These are phyloP conservation scores for Cromileptes altivelis DNA, from an alignment of 2,113 vertebrate genomes.

Conservation along the genomic window DNA sequence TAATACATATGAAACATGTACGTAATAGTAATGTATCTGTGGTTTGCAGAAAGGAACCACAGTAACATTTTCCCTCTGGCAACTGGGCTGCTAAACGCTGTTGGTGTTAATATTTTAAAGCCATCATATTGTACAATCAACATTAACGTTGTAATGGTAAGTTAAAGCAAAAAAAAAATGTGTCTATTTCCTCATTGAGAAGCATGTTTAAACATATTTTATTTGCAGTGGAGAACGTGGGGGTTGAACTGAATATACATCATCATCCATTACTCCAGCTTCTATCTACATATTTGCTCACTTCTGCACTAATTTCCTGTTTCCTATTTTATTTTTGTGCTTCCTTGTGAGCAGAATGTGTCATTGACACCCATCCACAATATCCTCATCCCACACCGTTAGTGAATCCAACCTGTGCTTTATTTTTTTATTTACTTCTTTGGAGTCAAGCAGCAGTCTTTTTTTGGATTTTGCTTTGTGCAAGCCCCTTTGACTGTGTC, in stretches of 20 bases:
- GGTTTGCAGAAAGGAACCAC: too few species aligned
- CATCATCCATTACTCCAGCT: background rate
- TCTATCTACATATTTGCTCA: background rate
- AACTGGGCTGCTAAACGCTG: too few species aligned
- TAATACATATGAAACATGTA: too few species aligned
- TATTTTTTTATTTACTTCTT: background rate
- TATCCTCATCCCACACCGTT: background rate
- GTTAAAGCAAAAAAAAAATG: too few species aligned
- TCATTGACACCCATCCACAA: background rate
- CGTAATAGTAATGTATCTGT: too few species aligned
- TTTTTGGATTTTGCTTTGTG: conserved; percentile 16
- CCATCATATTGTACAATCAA: too few species aligned
- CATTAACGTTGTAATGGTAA: too few species aligned
- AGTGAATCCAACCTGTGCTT: background rate
- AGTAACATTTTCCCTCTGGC: too few species aligned
- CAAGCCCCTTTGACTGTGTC: background rate
- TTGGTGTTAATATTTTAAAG: too few species aligned
- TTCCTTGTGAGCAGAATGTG: background rate
- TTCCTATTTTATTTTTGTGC: background rate
- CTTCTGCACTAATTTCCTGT: background rate
- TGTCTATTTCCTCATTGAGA: too few species aligned
- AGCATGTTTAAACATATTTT: background rate
- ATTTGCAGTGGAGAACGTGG: background rate
- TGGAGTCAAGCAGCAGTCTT: background rate
- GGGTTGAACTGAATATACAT: background rate